Conservation (phyloP, 1,140 invertebrate species). For the Arctopsyche grandis region DNA sequence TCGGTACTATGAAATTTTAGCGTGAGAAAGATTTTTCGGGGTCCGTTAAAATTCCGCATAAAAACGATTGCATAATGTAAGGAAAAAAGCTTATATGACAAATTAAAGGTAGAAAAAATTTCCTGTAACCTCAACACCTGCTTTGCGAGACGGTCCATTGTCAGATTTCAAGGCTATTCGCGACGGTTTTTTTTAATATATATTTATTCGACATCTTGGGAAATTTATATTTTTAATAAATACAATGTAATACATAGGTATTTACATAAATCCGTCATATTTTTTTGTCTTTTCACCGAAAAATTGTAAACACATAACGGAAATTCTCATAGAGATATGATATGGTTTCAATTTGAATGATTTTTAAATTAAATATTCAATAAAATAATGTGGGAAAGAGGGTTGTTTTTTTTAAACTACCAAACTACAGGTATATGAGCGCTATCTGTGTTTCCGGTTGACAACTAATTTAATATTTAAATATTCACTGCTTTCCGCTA, state of each 20-base stretch:
- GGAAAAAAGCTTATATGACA: slow-evolving; percentile 34
- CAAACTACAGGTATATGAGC: neutral
- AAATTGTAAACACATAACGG: neutral
- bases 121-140: slow-evolving; percentile 9
- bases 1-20: neutral
- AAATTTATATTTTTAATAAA: slow-evolving; percentile 5
- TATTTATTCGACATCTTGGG: neutral
- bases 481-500: neutral
- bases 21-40: slow-evolving; percentile 18
- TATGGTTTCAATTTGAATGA: neutral
- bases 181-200: neutral
- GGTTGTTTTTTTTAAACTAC: neutral
- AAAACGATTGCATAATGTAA: slow-evolving; percentile 33
- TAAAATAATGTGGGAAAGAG: slow-evolving; percentile 6
- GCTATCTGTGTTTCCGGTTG: slow-evolving; percentile 12
- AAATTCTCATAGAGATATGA: neutral
- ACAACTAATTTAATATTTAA: slow-evolving; percentile 7
- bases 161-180: slow-evolving; percentile 1
- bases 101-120: slow-evolving; percentile 32
- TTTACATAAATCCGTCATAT: neutral
- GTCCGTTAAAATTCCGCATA: slow-evolving; percentile 37
- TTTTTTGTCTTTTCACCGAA: too few relatives aligned
- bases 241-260: neutral
- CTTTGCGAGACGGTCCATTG: neutral
- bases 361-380: slow-evolving; percentile 11